These are phyloP conservation scores for Panzeria rudis DNA, from an alignment of 2,888 invertebrate genomes.

Conservation along the genomic window DNA sequence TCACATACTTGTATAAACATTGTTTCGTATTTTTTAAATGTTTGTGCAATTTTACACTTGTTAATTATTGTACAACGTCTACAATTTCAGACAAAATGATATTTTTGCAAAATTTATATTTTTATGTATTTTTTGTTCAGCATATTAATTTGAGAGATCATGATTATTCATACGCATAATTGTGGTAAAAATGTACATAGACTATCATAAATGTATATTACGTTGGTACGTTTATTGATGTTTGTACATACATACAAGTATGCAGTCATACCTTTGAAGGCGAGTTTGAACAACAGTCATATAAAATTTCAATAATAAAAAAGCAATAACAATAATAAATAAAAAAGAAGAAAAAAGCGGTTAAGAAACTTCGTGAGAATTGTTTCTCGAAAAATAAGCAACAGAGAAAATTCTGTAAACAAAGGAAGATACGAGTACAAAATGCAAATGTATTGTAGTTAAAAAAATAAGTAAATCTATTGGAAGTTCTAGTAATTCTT, in stretches of 20 bases:
- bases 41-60: constrained; percentile 32
- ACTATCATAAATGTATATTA: neutral
- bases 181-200: constrained; percentile 8
- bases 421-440: constrained; percentile 29
- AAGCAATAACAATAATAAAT: neutral
- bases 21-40: constrained; percentile 12
- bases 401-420: constrained; percentile 28
- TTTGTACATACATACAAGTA: neutral
- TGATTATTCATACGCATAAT: constrained; percentile 58
- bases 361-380: constrained; percentile 52
- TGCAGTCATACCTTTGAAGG: constrained; percentile 41
- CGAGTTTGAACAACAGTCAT: constrained; percentile 18
- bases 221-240: neutral
- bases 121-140: constrained; percentile 2
- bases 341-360: neutral
- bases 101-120: constrained; percentile 5
- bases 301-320: constrained; percentile 35
- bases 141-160: constrained; percentile 15
- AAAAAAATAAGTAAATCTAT: neutral
- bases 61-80: constrained; percentile 10
- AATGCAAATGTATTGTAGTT: constrained; percentile 13
- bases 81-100: constrained; percentile 30
- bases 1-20: neutral
- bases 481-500: too few species aligned
- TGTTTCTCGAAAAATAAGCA: constrained; percentile 22